Conservation (phyloP, 2,888 invertebrate genomes). For the Cetonia aurata region DNA sequence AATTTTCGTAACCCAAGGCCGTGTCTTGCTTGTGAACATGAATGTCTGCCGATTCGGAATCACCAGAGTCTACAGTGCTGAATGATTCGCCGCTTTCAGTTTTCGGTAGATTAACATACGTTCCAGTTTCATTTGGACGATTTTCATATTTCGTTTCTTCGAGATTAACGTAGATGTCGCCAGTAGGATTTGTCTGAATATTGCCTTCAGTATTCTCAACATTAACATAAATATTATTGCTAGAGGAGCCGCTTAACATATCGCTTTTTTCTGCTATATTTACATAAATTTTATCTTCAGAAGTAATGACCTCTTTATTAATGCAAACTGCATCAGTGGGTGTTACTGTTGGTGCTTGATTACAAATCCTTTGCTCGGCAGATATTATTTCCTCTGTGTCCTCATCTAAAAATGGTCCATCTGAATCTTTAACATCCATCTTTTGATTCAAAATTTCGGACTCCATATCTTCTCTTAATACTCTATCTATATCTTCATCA, state of each 20-base stretch:
- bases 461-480: constrained; percentile 39
- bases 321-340: too few relatives aligned
- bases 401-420: background rate
- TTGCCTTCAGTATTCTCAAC: background rate
- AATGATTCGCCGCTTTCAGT: constrained; percentile 27
- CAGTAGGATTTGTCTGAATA: too few relatives aligned
- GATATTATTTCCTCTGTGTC: too few relatives aligned
- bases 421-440: background rate
- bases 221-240: background rate
- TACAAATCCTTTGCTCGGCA: too few relatives aligned
- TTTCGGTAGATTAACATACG: constrained; percentile 26
- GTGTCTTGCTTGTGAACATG: constrained; percentile 46
- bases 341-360: too few relatives aligned
- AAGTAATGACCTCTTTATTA: too few relatives aligned
- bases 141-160: background rate
- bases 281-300: background rate
- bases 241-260: background rate
- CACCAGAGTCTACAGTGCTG: constrained; percentile 33
- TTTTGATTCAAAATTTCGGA: constrained; percentile 7
- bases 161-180: constrained; percentile 1
- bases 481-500: constrained; percentile 41
- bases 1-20: constrained; percentile 29
- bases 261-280: background rate
- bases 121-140: background rate
- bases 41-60: constrained; percentile 6